These are phyloP conservation scores for Aplodontia rufa DNA, from an alignment of 2,113 vertebrate species.

Conservation along the genomic window DNA sequence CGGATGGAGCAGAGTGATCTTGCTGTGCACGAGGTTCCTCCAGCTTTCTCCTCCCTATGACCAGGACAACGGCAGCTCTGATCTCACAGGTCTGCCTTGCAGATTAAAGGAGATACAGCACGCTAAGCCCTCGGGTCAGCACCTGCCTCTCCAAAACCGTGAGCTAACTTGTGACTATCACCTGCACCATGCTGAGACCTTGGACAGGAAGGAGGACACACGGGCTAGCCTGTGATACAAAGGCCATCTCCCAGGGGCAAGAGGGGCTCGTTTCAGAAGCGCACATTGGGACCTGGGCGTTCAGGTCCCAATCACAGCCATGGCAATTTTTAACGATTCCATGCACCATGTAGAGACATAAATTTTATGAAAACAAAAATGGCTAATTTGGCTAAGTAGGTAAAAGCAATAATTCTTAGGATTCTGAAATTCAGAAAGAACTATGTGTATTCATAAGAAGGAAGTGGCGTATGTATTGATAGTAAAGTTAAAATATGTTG, in stretches of 20 bases:
- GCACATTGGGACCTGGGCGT: rapidly evolving
- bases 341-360: not conserved
- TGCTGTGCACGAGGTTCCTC: rapidly evolving
- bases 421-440: not conserved
- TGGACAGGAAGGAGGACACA: rapidly evolving
- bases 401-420: not conserved
- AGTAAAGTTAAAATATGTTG: not conserved
- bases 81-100: rapidly evolving
- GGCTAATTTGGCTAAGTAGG: not conserved
- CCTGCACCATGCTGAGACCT: rapidly evolving
- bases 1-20: not conserved
- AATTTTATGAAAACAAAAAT: not conserved
- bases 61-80: rapidly evolving
- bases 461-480: not conserved
- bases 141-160: rapidly evolving
- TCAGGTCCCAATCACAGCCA: rapidly evolving
- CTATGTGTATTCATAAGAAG: not conserved
- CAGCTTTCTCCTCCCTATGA: not conserved
- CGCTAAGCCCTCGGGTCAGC: rapidly evolving
- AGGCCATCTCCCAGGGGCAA: rapidly evolving
- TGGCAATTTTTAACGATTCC: not conserved
- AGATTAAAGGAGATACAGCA: rapidly evolving
- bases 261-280: not conserved
- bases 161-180: rapidly evolving
- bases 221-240: rapidly evolving